Percentiles rank a stretch among this genome's conserved stretches.
Evolutionary conservation across 2,113 vertebrate species (phyloP).

Genomic region (Calyptomena viridis): DNA sequence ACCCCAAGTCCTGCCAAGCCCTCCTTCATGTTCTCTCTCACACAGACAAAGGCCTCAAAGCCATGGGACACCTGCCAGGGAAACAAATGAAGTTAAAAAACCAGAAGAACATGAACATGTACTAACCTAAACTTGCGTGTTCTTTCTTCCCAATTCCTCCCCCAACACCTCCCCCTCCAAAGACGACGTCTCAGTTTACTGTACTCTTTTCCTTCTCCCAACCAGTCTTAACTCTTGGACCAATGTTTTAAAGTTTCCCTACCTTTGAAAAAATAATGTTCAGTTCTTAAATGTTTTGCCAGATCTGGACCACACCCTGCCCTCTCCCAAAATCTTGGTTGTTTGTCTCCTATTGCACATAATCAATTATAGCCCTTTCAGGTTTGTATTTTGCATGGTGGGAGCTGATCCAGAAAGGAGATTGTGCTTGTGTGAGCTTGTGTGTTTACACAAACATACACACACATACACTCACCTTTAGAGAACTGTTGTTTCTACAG

Average conservation of each 20-base stretch:
- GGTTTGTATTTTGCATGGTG: conserved; percentile 61
- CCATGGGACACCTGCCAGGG: conserved; percentile 69
- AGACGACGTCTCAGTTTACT: conserved; percentile 18
- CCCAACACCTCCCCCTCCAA: conserved; percentile 44
- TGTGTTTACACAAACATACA: conserved; percentile 60
- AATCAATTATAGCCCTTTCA: conserved; percentile 64
- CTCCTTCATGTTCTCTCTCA: conserved; percentile 66
- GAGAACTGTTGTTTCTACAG: not conserved
- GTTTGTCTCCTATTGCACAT: conserved; percentile 58
- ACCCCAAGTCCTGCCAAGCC: conserved; percentile 56
- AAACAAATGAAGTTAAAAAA: conserved; percentile 72
- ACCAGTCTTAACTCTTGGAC: conserved; percentile 48
- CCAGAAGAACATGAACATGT: conserved; percentile 70
- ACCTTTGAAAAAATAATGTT: conserved; percentile 64
- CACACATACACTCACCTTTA: not conserved
- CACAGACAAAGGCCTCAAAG: conserved; percentile 73
- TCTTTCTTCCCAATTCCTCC: conserved; percentile 59
- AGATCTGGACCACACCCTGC: conserved; percentile 59
- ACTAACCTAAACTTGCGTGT: conserved; percentile 65
- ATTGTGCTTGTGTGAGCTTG: conserved; percentile 60
- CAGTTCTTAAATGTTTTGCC: conserved; percentile 60
- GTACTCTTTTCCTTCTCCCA: conserved; percentile 28
- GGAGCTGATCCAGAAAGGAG: conserved; percentile 47
- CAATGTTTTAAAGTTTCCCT: conserved; percentile 55
- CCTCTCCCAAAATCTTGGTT: conserved; percentile 40